These are phyloP conservation scores for Porites australiensis DNA, from an alignment of 64 coral and sea anemone genomes.

Conservation along the genomic window DNA sequence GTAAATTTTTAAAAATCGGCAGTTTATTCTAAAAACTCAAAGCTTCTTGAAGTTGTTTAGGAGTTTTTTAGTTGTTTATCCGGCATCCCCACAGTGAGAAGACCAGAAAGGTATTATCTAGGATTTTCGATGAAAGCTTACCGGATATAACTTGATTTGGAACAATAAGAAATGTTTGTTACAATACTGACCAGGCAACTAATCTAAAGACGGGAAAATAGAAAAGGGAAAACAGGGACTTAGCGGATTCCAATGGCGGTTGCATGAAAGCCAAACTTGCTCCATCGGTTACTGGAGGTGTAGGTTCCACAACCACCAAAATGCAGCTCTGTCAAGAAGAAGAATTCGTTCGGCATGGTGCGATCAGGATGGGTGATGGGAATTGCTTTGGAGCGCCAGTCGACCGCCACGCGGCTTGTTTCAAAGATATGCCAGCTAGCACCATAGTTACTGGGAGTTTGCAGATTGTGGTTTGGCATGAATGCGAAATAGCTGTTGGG, in stretches of 20 bases:
- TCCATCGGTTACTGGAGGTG: conserved; percentile 71
- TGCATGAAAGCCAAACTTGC: not conserved
- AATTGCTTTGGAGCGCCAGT: conserved; percentile 52
- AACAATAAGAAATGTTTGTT: too few relatives aligned
- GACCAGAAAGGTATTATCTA: too few relatives aligned
- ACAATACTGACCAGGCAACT: too few relatives aligned
- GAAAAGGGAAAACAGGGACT: not conserved
- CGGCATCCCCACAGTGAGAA: too few relatives aligned
- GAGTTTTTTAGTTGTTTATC: too few relatives aligned
- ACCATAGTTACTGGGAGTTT: not conserved
- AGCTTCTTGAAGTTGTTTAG: too few relatives aligned
- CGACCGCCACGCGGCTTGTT: conserved; percentile 22
- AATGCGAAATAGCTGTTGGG: not conserved
- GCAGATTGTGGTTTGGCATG: conserved; percentile 54
- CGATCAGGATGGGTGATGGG: conserved; percentile 15
- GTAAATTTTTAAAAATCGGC: too few relatives aligned
- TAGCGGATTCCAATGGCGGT: conserved; percentile 74
- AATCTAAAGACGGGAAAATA: too few relatives aligned
- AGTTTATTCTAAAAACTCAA: too few relatives aligned
- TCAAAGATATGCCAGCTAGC: not conserved
- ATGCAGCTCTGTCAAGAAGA: conserved; percentile 69
- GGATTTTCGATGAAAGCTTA: too few relatives aligned
- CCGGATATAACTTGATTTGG: too few relatives aligned
- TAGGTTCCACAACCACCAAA: conserved; percentile 73
- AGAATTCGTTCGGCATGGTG: not conserved